Evolutionary conservation across 92 coral and sea anemone species (phyloP), one percentile per base, ranked within the genome.

Genomic region (Desmophyllum pertusum): DNA sequence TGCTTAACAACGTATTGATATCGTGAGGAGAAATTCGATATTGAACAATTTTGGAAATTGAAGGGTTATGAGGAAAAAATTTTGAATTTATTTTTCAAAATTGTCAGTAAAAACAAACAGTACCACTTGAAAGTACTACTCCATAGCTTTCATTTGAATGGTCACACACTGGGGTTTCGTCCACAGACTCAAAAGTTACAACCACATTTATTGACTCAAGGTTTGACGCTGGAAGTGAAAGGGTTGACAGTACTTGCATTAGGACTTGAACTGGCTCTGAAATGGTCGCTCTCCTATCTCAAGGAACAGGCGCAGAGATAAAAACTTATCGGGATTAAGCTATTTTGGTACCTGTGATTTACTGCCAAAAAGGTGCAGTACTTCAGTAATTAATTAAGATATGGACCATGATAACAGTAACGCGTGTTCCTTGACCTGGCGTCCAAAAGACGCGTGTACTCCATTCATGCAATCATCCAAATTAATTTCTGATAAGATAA

Each of bases 361-460:
- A 48, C 38, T 33, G 15, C 5, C 40, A 45, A 46, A 73, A 43
- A 48, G 57, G n/a, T 11, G 27, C 29, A 1, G 23, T 37, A 5
- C 65, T 59, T 59, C n/a, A n/a, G n/a, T n/a, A 66, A 31, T 31
- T 66, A 66, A 66, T 66, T 66, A 67, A 48, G 57, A 29, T 73
- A 30, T 31, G 17, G 23, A 17, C 38, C 13, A 23, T 73, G 38
- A 18, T 73, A 73, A 73, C 48, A 17, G 57, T 43, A 13, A 0
- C 29, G 35, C 23, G 21, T 2, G 6, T 13, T 29, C 61, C 48
- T 1, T 39, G 18, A 55, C 31, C 23, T 76, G 81, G 73, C 79
- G 71, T 19, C 73, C 13, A 31, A 21, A 76, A 75, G 46, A 37
- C 46, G 88, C 63, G 23, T 11, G 84, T 67, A 19, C 45, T 42